Percentiles rank a stretch among this genome's conserved stretches.
These are phyloP conservation scores for Diglossa brunneiventris DNA, from an alignment of 2,113 vertebrate species.

Conservation along the genomic window DNA sequence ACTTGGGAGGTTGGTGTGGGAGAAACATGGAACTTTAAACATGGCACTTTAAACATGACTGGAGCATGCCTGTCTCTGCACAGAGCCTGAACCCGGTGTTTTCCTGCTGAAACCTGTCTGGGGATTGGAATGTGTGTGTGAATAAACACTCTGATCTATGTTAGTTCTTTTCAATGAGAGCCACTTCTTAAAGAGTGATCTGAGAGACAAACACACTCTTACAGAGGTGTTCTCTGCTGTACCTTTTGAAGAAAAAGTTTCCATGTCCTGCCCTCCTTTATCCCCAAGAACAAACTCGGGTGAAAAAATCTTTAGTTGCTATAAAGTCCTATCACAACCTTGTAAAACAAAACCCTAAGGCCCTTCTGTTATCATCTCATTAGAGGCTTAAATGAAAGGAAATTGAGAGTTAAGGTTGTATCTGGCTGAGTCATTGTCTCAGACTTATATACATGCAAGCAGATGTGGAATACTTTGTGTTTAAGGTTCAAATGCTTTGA, in stretches of 20 bases:
- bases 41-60: background rate
- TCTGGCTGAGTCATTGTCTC: background rate
- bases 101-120: background rate
- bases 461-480: background rate
- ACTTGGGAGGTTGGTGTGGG: background rate
- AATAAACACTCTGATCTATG: background rate
- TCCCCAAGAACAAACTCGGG: background rate
- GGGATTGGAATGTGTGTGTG: background rate
- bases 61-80: background rate
- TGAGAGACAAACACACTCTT: fast-evolving
- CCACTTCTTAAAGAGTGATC: background rate
- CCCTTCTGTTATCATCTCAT: background rate
- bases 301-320: background rate
- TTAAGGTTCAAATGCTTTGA: background rate
- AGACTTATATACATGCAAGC: background rate
- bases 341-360: background rate
- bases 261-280: background rate
- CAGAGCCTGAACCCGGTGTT: background rate
- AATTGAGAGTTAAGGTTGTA: background rate
- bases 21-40: background rate
- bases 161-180: background rate
- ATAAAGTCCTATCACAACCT: background rate
- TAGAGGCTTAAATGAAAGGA: background rate
- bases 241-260: background rate
- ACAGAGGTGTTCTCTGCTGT: background rate